phyloP scores from a whole-genome alignment of 2,797 vertebrate species.

The Dermochelys coriacea region DNA sequence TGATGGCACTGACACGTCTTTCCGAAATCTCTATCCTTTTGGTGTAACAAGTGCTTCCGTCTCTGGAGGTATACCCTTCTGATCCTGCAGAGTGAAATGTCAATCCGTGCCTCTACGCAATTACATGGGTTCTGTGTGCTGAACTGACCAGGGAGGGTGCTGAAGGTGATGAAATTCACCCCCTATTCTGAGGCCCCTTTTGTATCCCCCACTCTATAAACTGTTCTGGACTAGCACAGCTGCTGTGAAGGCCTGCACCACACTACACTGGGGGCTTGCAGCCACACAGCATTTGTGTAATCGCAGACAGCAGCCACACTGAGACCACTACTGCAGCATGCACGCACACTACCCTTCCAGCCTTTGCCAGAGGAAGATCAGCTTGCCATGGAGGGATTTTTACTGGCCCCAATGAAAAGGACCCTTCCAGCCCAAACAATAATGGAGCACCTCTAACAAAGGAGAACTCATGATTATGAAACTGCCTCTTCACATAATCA shows the following conservation, averaged over 20 bases:
- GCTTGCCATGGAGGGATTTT: not conserved
- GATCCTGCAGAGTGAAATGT: conserved; percentile 9
- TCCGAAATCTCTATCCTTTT: conserved; percentile 15
- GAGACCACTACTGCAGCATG: not conserved
- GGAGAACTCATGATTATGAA: not conserved
- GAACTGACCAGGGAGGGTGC: not conserved
- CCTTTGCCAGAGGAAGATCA: not conserved
- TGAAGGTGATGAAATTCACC: not conserved
- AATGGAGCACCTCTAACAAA: not conserved
- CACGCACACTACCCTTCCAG: not conserved
- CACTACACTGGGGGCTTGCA: not conserved
- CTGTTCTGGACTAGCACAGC: conserved; percentile 28
- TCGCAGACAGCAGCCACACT: conserved; percentile 14
- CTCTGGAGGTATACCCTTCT: not conserved
- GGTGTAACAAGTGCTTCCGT: conserved; percentile 3
- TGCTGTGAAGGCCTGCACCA: not conserved
- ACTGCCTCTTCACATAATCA: not conserved
- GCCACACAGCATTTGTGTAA: not conserved
- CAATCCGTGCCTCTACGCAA: not conserved
- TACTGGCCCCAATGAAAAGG: not conserved
- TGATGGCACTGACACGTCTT: conserved; percentile 9
- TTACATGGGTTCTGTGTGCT: not conserved
- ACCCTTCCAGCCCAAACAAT: not conserved
- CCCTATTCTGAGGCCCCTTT: conserved; percentile 25
- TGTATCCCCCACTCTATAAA: conserved; percentile 5